Percentiles rank a stretch among this genome's conserved stretches.
These are phyloP conservation scores for Pharmacophagus antenor DNA, from an alignment of 2,888 invertebrate genomes.

Conservation along the genomic window DNA sequence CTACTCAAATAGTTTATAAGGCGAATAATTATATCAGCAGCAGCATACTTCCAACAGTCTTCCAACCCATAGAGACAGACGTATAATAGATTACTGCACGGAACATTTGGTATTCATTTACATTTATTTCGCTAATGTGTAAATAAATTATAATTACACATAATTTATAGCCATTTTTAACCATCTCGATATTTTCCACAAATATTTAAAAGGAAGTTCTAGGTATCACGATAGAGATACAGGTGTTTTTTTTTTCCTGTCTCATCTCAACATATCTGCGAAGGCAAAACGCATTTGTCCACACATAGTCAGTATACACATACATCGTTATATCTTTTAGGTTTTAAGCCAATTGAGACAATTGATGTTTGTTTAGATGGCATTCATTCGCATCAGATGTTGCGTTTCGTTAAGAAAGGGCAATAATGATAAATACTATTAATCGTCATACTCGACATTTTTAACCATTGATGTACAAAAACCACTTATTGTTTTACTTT, in stretches of 20 bases:
- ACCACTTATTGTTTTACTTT: background rate
- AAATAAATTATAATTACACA: background rate
- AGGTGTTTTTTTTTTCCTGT: no score
- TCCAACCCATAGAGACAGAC: no score
- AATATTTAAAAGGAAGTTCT: no score
- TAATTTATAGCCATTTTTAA: no score
- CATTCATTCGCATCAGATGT: constrained; percentile 26
- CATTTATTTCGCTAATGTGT: background rate
- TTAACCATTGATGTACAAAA: no score
- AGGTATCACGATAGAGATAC: no score
- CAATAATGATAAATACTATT: constrained; percentile 29
- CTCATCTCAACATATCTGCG: no score
- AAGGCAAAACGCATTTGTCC: background rate
- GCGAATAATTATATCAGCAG: no score
- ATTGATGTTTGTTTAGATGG: constrained; percentile 31
- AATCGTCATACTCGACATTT: constrained; percentile 13
- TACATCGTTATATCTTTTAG: background rate
- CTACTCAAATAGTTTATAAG: background rate
- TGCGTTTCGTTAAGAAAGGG: constrained; percentile 28
- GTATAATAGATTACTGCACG: no score
- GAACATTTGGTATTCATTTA: no score
- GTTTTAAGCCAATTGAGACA: constrained; percentile 26
- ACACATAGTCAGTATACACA: background rate
- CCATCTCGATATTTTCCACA: no score
- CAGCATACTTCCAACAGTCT: no score